A percentile compares a stretch with the other conserved stretches of the same genome.
These are phyloP conservation scores for Dryobota labecula DNA, from an alignment of 2,888 invertebrate genomes.

Conservation along the genomic window DNA sequence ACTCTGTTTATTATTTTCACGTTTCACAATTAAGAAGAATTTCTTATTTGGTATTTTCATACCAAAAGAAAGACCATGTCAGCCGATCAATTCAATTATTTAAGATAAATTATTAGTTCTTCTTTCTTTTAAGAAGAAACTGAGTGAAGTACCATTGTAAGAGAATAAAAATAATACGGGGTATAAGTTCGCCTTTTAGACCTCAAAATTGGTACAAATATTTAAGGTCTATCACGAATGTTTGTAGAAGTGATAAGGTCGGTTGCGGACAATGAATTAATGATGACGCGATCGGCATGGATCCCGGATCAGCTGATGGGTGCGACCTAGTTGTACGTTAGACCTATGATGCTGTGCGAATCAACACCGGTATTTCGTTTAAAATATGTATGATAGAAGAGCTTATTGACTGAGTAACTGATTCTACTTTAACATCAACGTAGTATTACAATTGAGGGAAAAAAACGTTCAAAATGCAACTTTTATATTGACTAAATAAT, in stretches of 20 bases:
- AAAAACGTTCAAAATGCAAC: not conserved
- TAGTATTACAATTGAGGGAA: not conserved
- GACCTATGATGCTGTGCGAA: slow-evolving; percentile 58
- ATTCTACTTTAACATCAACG: not conserved
- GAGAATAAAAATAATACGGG: not conserved
- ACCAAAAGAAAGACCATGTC: not conserved
- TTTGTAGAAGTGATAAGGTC: slow-evolving; percentile 57
- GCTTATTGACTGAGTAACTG: not conserved
- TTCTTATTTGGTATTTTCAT: not conserved
- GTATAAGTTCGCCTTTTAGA: not conserved
- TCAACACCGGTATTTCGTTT: slow-evolving; percentile 29
- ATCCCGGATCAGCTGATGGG: slow-evolving; percentile 59
- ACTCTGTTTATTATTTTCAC: not conserved
- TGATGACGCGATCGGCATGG: slow-evolving; percentile 51
- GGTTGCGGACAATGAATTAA: slow-evolving; percentile 51
- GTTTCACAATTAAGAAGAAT: not conserved
- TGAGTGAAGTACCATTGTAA: not conserved
- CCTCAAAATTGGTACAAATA: slow-evolving; percentile 30
- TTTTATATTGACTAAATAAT: too few species aligned
- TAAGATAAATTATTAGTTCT: too few species aligned
- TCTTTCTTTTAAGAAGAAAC: not conserved
- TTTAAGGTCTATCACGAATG: slow-evolving; percentile 27
- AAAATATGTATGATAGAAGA: not conserved
- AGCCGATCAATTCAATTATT: not conserved
- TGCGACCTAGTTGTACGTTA: slow-evolving; percentile 54